These are phyloP conservation scores for Orthosia cruda DNA, from an alignment of 2,888 invertebrate species.

Conservation along the genomic window DNA sequence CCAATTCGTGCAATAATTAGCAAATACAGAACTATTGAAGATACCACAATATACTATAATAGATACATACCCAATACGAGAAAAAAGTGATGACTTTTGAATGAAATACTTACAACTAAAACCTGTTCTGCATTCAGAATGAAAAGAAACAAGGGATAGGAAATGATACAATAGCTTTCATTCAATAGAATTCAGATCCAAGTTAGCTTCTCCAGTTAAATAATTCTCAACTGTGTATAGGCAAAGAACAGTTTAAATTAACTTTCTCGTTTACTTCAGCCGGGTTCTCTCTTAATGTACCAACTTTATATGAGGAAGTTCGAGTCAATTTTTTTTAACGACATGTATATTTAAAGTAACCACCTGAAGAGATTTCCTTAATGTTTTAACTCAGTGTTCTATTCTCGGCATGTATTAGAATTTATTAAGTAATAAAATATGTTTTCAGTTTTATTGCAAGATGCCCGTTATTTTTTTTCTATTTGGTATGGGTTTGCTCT, in stretches of 20 bases:
- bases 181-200: slow-evolving; percentile 43
- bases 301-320: slow-evolving; percentile 65
- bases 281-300: slow-evolving; percentile 63
- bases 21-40: too few species aligned
- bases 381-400: slow-evolving; percentile 38
- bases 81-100: too few species aligned
- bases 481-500: too few species aligned
- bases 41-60: too few species aligned
- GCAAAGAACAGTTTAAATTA: slow-evolving; percentile 74
- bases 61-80: too few species aligned
- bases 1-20: too few species aligned
- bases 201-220: slow-evolving; percentile 67
- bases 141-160: slow-evolving; percentile 35
- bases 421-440: slow-evolving; percentile 10
- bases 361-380: slow-evolving; percentile 48
- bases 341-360: slow-evolving; percentile 50
- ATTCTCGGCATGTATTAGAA: slow-evolving; percentile 9
- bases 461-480: too few species aligned
- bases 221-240: slow-evolving; percentile 53
- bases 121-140: slow-evolving; percentile 15
- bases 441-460: neutral
- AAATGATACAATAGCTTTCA: slow-evolving; percentile 50
- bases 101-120: too few species aligned
- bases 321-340: slow-evolving; percentile 53
- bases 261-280: slow-evolving; percentile 69